These are phyloP conservation scores for Patella vulgata DNA, from an alignment of 1,140 invertebrate genomes.

Conservation along the genomic window DNA sequence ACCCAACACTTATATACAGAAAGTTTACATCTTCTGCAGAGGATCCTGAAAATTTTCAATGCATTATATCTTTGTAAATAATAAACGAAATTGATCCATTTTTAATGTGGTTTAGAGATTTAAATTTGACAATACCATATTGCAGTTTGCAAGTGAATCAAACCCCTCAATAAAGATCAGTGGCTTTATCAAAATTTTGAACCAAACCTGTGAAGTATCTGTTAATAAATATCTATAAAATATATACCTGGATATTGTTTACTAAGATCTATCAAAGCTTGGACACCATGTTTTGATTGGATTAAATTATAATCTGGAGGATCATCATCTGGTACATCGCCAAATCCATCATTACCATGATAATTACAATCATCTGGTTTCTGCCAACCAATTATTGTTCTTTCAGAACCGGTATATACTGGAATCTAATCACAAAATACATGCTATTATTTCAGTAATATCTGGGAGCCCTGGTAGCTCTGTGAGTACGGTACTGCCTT, in stretches of 20 bases:
- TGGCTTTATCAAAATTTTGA: too few relatives aligned
- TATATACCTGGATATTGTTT: constrained; percentile 41
- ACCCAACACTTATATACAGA: too few relatives aligned
- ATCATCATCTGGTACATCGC: constrained; percentile 65
- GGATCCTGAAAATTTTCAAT: too few relatives aligned
- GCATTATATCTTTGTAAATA: too few relatives aligned
- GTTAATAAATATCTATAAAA: too few relatives aligned
- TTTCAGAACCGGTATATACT: constrained; percentile 72
- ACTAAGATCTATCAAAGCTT: constrained; percentile 31
- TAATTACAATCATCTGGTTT: constrained; percentile 32
- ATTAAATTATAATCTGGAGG: constrained; percentile 31
- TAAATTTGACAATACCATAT: too few relatives aligned
- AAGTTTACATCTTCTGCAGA: too few relatives aligned
- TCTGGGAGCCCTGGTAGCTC: background rate
- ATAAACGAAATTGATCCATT: too few relatives aligned
- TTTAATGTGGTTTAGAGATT: too few relatives aligned
- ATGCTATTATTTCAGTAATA: background rate
- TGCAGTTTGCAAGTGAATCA: too few relatives aligned
- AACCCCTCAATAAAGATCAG: too few relatives aligned
- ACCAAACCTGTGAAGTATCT: too few relatives aligned
- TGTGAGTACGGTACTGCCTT: background rate
- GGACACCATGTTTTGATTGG: constrained; percentile 37
- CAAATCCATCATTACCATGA: constrained; percentile 77
- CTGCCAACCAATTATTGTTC: constrained; percentile 67
- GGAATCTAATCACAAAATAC: constrained; percentile 70